Conservation (phyloP, 2,113 vertebrate species). For the Sander lucioperca region DNA sequence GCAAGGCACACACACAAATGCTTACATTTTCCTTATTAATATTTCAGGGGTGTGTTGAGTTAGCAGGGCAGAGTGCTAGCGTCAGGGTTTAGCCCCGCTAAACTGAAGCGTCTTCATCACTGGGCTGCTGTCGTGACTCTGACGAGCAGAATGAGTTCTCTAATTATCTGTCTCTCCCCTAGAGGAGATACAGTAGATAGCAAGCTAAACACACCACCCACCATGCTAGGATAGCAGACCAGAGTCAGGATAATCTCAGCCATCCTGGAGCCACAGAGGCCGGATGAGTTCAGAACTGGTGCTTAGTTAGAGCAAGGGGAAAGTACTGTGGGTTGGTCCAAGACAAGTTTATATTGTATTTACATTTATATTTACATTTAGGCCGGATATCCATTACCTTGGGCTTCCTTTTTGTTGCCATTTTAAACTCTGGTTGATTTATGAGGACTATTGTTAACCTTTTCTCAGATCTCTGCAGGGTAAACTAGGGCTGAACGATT, state of each 20-base stretch:
- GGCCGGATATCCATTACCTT: no score
- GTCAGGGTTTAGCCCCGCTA: conserved; percentile 70
- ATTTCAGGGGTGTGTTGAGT: conserved; percentile 74
- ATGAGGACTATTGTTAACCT: no score
- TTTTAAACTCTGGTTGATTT: no score
- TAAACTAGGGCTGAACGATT: no score
- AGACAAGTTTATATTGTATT: no score
- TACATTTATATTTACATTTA: no score
- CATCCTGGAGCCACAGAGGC: conserved; percentile 7
- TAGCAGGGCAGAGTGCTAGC: conserved; percentile 73
- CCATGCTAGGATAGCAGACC: not conserved
- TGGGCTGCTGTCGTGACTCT: conserved; percentile 51
- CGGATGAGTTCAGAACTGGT: not conserved
- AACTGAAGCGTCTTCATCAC: conserved; percentile 44
- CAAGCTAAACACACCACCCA: conserved; percentile 33
- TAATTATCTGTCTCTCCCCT: conserved; percentile 54
- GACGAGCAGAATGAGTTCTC: conserved; percentile 53
- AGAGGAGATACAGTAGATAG: conserved; percentile 27
- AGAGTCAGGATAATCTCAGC: conserved; percentile 28
- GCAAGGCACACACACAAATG: conserved; percentile 36
- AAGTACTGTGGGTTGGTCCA: not conserved
- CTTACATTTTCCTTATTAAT: conserved; percentile 74
- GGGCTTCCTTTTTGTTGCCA: no score
- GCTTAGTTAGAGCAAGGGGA: not conserved
- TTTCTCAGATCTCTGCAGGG: no score